A percentile compares a stretch with the other conserved stretches of the same genome.
Conservation (phyloP, 2,113 vertebrate genomes). For the Xiphias gladius region DNA sequence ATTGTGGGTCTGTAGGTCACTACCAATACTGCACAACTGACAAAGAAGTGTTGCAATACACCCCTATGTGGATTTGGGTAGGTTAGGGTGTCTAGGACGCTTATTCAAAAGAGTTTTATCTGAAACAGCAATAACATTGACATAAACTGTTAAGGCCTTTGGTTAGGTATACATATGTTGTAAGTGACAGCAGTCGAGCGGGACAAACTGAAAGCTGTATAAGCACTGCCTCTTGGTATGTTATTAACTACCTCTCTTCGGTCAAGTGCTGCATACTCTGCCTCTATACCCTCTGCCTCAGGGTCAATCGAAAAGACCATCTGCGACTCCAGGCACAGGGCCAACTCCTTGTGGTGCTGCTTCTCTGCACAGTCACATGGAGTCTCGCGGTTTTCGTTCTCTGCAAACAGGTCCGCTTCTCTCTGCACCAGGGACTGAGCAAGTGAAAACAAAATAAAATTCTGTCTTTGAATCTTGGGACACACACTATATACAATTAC, state of each 20-base stretch:
- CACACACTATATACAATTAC: neutral
- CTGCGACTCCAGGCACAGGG: conserved; percentile 97
- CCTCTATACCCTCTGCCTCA: conserved; percentile 95
- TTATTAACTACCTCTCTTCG: conserved; percentile 91
- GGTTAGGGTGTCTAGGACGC: neutral
- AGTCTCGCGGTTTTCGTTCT: conserved; percentile 98
- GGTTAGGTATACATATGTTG: neutral
- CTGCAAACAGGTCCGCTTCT: conserved; percentile 95
- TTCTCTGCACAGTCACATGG: conserved; percentile 99
- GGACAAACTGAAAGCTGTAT: conserved; percentile 22
- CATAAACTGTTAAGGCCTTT: neutral
- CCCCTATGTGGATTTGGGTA: neutral
- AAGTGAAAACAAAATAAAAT: conserved; percentile 21
- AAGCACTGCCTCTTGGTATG: conserved; percentile 27
- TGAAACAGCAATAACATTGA: neutral
- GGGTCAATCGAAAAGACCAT: conserved; percentile 98
- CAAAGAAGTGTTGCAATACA: neutral
- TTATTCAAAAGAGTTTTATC: neutral
- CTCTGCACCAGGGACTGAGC: conserved; percentile 89
- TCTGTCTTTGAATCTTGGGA: neutral
- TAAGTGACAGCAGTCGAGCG: conserved; percentile 29
- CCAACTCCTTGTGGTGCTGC: conserved; percentile 97
- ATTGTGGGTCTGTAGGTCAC: neutral
- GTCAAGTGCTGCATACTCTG: conserved; percentile 96
- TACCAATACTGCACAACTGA: neutral